A percentile compares a stretch with the other conserved stretches of the same genome.
phyloP scores from a whole-genome alignment of 2,888 invertebrate species.

The Apodemia duryi region DNA sequence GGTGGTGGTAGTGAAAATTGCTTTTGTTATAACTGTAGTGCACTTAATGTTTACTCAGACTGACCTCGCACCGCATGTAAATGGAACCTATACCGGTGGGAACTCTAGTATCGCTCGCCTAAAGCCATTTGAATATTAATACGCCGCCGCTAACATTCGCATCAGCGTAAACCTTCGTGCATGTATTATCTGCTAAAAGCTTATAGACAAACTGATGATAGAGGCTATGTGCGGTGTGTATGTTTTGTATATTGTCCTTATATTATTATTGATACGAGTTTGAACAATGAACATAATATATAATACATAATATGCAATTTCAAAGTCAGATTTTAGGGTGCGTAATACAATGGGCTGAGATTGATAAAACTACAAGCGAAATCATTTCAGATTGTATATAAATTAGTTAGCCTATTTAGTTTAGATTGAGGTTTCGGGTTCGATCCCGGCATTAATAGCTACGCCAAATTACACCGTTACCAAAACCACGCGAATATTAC shows the following conservation, averaged over 20 bases:
- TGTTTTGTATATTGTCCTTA: background rate
- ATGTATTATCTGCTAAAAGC: constrained; percentile 55
- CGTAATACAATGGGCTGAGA: too few species aligned
- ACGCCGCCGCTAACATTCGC: constrained; percentile 48
- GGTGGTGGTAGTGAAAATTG: constrained; percentile 10
- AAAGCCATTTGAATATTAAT: constrained; percentile 72
- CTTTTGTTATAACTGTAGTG: constrained; percentile 33
- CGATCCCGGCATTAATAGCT: too few species aligned
- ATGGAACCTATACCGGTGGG: constrained; percentile 57
- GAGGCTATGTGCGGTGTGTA: background rate
- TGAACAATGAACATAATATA: too few species aligned
- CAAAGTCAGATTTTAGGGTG: too few species aligned
- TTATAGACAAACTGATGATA: constrained; percentile 46
- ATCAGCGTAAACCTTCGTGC: constrained; percentile 50
- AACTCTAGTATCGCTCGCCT: constrained; percentile 51
- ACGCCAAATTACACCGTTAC: too few species aligned
- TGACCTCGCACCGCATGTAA: constrained; percentile 50
- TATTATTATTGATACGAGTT: background rate
- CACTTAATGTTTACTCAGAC: constrained; percentile 34
- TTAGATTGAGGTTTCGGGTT: too few species aligned
- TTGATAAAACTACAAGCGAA: too few species aligned
- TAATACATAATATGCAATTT: too few species aligned
- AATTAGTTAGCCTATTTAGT: too few species aligned
- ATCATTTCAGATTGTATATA: too few species aligned
- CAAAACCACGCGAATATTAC: too few species aligned